Evolutionary conservation across 2,888 invertebrate genomes (phyloP).

Genomic region (Dryobota labecula): DNA sequence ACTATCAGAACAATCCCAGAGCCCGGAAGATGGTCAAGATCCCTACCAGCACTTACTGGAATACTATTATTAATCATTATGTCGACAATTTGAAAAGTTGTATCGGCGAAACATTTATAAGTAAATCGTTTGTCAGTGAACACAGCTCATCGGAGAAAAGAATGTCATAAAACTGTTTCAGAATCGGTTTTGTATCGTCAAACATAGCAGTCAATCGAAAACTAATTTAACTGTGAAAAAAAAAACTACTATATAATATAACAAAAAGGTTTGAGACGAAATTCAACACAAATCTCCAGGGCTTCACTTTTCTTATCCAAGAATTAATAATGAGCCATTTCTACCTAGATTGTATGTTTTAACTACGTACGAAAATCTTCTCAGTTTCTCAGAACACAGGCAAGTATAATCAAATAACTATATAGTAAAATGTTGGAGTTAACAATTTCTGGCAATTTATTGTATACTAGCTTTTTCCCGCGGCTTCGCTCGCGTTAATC

Average conservation of each 20-base stretch:
- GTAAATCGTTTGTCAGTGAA: neutral
- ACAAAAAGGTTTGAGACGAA: neutral
- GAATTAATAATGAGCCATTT: constrained; percentile 12
- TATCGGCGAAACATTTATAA: neutral
- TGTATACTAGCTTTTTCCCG: too few species aligned
- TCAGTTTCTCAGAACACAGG: neutral
- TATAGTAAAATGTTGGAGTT: neutral
- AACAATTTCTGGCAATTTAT: neutral
- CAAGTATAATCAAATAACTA: too few species aligned
- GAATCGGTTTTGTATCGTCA: neutral
- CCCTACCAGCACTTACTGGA: too few species aligned
- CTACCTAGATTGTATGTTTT: neutral
- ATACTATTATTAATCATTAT: too few species aligned
- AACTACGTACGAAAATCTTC: neutral
- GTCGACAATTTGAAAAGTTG: neutral
- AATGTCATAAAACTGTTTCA: neutral
- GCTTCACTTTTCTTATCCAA: neutral
- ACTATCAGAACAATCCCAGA: too few species aligned
- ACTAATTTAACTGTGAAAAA: neutral
- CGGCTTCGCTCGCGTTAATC: too few species aligned
- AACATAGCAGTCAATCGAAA: neutral
- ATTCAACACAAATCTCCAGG: neutral
- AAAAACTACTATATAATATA: neutral
- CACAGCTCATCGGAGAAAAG: neutral
- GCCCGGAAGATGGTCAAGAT: too few species aligned